These are phyloP conservation scores for Trachelus tabidus DNA, from an alignment of 2,888 invertebrate species.

Conservation along the genomic window DNA sequence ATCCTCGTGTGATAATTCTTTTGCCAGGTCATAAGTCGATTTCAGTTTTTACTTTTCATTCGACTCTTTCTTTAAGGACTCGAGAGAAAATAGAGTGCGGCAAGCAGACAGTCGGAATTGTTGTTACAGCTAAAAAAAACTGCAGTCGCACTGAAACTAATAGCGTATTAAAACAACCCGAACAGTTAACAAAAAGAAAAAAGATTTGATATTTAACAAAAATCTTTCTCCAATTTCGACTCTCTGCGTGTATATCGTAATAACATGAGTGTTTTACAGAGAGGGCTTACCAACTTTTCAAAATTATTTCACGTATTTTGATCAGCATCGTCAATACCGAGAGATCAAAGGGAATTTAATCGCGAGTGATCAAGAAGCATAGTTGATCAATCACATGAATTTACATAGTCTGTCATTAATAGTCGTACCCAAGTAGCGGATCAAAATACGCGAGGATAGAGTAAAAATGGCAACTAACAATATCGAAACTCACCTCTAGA, in stretches of 20 bases:
- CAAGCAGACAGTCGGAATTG: not conserved
- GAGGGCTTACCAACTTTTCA: not conserved
- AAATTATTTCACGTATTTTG: not conserved
- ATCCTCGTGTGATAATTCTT: not conserved
- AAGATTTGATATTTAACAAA: no score
- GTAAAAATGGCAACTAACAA: not conserved
- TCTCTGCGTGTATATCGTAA: not conserved
- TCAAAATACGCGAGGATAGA: not conserved
- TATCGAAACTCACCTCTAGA: constrained; percentile 80
- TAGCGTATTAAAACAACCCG: not conserved
- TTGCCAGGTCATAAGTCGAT: not conserved
- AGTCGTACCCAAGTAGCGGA: not conserved
- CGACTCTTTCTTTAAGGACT: not conserved
- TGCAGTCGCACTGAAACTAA: not conserved
- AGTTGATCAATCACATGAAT: not conserved
- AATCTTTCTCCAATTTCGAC: not conserved
- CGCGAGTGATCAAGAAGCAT: not conserved
- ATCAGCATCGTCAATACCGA: not conserved
- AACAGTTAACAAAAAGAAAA: not conserved
- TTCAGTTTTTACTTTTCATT: not conserved
- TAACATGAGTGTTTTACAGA: not conserved
- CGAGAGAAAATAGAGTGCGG: not conserved
- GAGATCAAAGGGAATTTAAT: not conserved
- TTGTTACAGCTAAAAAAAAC: not conserved
- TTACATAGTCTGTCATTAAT: not conserved